Base-by-base conservation (phyloP, 2,113 vertebrate species). In the Arenaria interpres region DNA sequence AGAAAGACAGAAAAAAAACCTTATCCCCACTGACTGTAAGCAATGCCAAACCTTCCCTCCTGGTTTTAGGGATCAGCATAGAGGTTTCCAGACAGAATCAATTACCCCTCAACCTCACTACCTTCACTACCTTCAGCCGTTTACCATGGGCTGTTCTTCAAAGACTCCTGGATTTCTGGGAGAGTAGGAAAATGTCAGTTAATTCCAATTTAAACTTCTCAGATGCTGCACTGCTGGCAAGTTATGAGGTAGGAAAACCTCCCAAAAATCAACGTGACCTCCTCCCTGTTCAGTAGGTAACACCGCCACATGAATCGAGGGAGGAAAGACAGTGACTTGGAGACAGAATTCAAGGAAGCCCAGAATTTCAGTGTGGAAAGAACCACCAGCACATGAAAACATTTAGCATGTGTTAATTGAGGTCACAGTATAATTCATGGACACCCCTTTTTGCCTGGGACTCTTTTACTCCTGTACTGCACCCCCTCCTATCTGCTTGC, bases 131-230 rank as follows among this genome's bases (percentile, higher is more conserved):
- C n/a, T n/a, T n/a, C n/a, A n/a, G n/a, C n/a, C n/a, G n/a, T n/a
- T n/a, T n/a, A n/a, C n/a, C n/a, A n/a, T 11, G 63, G 83, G 79
- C 88, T 84, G 63, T 8, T 86, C 63, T 93, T 95, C 80, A 92
- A 92, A 81, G 90, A 71, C 79, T 96, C 64, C 33, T 37, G 37
- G 91, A 89, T 50, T 95, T 84, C 76, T 84, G 54, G 17, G 75
- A 90, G 85, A 88, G 50, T 5, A 88, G 68, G 69, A 83, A 94
- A 93, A 96, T 77, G 71, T 88, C 93, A 97, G 90, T 72, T 96
- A 95, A 96, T 95, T 86, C 85, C 90, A 83, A 73, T 53, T 88
- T 76, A 71, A 94, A 93, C 63, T 80, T 74, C 41, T 95, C 51
- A 63, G 60, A 77, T 53, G 54, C 28, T 45, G 59, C 59, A 73